Percentiles rank a stretch among this genome's conserved stretches.
phyloP scores from a whole-genome alignment of 2,113 vertebrate species.

The Gorsachius goisagi region DNA sequence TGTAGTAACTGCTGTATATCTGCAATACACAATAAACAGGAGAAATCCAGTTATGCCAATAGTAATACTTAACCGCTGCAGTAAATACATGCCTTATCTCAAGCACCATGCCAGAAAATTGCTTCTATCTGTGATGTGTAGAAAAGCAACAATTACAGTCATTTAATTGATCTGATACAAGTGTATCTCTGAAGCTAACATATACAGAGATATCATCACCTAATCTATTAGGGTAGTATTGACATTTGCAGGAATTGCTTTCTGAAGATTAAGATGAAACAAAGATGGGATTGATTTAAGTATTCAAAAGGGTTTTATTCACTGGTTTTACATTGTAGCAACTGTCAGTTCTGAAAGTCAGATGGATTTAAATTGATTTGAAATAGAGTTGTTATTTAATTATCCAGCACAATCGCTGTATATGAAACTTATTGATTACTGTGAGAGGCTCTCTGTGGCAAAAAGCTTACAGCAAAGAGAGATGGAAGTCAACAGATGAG shows the following conservation, averaged over 20 bases:
- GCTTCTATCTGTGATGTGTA: not conserved
- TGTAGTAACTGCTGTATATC: not conserved
- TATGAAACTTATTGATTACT: slow-evolving; percentile 17
- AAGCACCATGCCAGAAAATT: not conserved
- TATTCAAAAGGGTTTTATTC: slow-evolving; percentile 1
- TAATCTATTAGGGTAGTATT: slow-evolving; percentile 5
- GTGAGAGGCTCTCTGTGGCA: slow-evolving; percentile 1
- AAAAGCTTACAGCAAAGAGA: not conserved
- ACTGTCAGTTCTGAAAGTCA: slow-evolving; percentile 18
- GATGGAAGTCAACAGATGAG: not conserved
- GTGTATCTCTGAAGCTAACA: not conserved
- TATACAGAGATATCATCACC: not conserved
- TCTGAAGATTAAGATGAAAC: slow-evolving; percentile 47
- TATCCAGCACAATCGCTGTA: not conserved
- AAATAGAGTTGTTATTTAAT: slow-evolving; percentile 51
- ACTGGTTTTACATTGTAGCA: not conserved
- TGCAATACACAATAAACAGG: not conserved
- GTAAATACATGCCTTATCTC: slow-evolving; percentile 9
- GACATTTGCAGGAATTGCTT: slow-evolving; percentile 26
- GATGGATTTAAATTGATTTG: slow-evolving; percentile 37
- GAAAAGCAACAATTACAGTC: slow-evolving; percentile 11
- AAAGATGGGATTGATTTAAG: slow-evolving; percentile 45
- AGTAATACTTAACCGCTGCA: not conserved
- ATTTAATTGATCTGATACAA: slow-evolving; percentile 21
- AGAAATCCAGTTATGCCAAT: not conserved